Conservation (phyloP, 2,888 invertebrate species). For the Agrochola lota region DNA sequence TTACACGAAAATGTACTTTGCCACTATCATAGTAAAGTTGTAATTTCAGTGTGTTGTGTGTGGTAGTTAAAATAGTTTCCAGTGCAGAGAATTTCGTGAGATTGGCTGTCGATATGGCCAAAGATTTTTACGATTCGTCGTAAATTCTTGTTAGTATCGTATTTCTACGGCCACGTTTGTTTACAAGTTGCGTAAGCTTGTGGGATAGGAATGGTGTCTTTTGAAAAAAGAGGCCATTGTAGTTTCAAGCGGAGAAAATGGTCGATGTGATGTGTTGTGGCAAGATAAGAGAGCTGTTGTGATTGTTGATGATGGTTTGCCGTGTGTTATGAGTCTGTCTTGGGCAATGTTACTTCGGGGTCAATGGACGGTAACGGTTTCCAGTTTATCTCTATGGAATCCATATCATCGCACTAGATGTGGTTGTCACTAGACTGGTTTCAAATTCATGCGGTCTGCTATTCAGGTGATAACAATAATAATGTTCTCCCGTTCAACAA, state of each 20-base stretch:
- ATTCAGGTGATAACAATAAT: too few species aligned
- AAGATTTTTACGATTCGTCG: conserved; percentile 72
- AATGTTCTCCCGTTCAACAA: too few species aligned
- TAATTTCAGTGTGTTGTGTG: background rate
- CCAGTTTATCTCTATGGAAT: conserved; percentile 29
- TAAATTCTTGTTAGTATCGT: conserved; percentile 69
- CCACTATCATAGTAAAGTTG: fast-evolving
- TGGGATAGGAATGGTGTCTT: conserved; percentile 49
- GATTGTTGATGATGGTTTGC: conserved; percentile 10
- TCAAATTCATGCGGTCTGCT: background rate
- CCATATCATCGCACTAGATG: conserved; percentile 15
- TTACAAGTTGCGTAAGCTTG: conserved; percentile 55
- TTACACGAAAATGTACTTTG: conserved; percentile 13
- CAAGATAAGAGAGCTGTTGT: conserved; percentile 29
- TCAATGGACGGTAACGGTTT: conserved; percentile 28
- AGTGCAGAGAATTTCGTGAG: conserved; percentile 55
- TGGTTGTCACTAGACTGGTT: conserved; percentile 11
- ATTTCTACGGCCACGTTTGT: conserved; percentile 65
- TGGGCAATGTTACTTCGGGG: background rate
- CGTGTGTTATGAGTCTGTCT: conserved; percentile 11
- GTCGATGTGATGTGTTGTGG: conserved; percentile 26
- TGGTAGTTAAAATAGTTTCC: background rate
- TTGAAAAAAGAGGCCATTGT: conserved; percentile 58
- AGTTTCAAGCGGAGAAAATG: conserved; percentile 43
- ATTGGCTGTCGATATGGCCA: conserved; percentile 66